Base-by-base conservation (phyloP, 2,888 invertebrate species). In the Hypolimnas misippus region DNA sequence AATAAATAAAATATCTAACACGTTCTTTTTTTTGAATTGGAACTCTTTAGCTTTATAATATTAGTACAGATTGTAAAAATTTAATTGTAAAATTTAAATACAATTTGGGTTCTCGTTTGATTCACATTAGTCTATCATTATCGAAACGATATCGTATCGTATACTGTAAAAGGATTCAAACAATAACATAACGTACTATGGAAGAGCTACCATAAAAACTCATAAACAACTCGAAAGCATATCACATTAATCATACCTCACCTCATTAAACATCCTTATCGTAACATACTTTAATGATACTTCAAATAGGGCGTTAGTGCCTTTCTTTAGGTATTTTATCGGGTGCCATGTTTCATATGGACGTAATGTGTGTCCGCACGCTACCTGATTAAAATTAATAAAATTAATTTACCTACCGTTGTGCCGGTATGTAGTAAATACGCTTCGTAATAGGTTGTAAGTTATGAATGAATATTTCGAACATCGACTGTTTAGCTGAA, bases 321-420 rank as follows among this genome's bases (percentile, higher is more conserved):
- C 72, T 75, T 73, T 72, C 73, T 76, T 70, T 75, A 82, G 81
- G 77, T 82, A 83, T 84, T 84, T 85, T 84, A 89, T 85, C 83
- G 80, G 73, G 78, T 74, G 78, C 78, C 81, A 87, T 89, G 84
- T 83, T 86, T 88, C 86, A 88, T 76, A 76, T 76, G 72, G 79
- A 82, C 79, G 83, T 89, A 92, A 92, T 90, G 91, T 86, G 74
- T 81, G 79, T 77, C 72, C 75, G 83, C 91, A 92, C 91, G 91
- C 91, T 71, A 88, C 83, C 85, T 86, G 84, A 90, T 90, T 90
- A 89, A 87, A 90, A 92, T 89, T 91, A 90, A 89, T 89, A 90
- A 89, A 89, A 90, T 87, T 87, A 84, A 84, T 81, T 62, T 54
- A 58, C 55, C 31, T 35, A 38, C 51, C 53, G 44, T 65, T 63